Evolutionary conservation across 2,888 invertebrate species (phyloP), one percentile per base, ranked within the genome.

Genomic region (Thelaira solivaga): DNA sequence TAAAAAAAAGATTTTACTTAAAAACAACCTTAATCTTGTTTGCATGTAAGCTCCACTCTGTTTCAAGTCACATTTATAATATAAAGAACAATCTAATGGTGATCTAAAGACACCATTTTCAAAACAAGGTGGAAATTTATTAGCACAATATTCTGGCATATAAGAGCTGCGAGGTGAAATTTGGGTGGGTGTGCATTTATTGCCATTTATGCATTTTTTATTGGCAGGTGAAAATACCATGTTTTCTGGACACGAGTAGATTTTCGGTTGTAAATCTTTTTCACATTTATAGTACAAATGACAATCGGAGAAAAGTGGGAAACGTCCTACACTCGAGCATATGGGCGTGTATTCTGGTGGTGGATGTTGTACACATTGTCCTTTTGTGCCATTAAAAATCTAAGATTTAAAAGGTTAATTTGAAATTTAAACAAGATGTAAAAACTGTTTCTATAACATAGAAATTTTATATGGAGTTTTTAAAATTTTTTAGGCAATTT

Each of bases 51-150:
- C 83, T 7, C 88, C 87, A 68, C 83, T 86, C 0, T 80, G 65
- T 45, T 86, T 86, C 24, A 84, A 78, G 22, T 84, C 86, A 77
- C 90, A 90, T 0, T 85, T 87, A 73, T 90, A 90, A 76, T 90
- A 90, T 10, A 89, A 69, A 0, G 85, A 83, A 61, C 89, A 90
- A 76, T 90, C 87, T 2, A 82, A 81, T n/a, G 86, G 85, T 2
- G 88, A 88, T 31, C 87, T 82, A 76, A 87, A 90, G 16, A 83
- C 84, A 36, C 89, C 90, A 47, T 86, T 85, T 49, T 83, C 82
- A 3, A 82, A 72, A 80, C 89, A 90, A 2, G 87, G 84, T 10
- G 89, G 89, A 68, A 87, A 89, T 57, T 86, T 87, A 22, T 82
- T 74, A 49, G 86, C 85, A 73, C 84, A 85, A 57, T 85, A 83